phyloP scores from a whole-genome alignment of 1,140 invertebrate genomes.

The Akabosia matsudoensis region DNA sequence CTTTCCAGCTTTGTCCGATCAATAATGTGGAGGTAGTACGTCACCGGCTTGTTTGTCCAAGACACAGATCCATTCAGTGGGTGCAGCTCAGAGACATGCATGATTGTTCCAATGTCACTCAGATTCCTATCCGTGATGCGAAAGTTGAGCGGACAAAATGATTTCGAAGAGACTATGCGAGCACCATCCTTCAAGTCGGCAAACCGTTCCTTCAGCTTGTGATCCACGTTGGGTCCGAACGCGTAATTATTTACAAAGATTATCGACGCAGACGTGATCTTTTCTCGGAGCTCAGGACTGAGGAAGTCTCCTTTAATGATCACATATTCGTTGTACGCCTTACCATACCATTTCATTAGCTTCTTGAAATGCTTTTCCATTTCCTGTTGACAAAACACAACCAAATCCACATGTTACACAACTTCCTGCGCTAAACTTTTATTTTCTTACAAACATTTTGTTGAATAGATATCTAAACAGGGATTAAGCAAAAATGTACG shows the following conservation, averaged over 20 bases:
- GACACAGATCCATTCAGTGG: slow-evolving; percentile 92
- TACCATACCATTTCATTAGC: slow-evolving; percentile 97
- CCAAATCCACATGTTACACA: neutral
- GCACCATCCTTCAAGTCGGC: slow-evolving; percentile 93
- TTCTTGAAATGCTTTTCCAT: slow-evolving; percentile 86
- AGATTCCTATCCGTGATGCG: slow-evolving; percentile 77
- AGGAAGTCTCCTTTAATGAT: slow-evolving; percentile 93
- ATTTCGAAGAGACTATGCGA: slow-evolving; percentile 96
- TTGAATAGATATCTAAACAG: too few species aligned
- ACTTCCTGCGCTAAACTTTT: neutral
- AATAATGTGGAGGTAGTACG: slow-evolving; percentile 95
- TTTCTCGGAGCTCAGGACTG: slow-evolving; percentile 82
- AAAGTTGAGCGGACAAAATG: slow-evolving; percentile 96
- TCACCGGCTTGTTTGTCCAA: slow-evolving; percentile 96
- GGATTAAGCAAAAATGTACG: too few species aligned
- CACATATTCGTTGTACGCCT: slow-evolving; percentile 84
- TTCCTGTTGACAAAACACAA: slow-evolving; percentile 58
- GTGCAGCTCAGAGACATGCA: slow-evolving; percentile 94
- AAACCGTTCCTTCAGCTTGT: slow-evolving; percentile 92
- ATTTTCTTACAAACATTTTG: too few species aligned
- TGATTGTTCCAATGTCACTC: slow-evolving; percentile 94
- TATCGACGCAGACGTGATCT: slow-evolving; percentile 84
- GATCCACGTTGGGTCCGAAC: slow-evolving; percentile 92
- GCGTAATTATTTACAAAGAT: slow-evolving; percentile 99
- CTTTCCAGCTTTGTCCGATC: slow-evolving; percentile 93